Conservation (phyloP, 2,797 vertebrate genomes). For the Muscicapa striata region DNA sequence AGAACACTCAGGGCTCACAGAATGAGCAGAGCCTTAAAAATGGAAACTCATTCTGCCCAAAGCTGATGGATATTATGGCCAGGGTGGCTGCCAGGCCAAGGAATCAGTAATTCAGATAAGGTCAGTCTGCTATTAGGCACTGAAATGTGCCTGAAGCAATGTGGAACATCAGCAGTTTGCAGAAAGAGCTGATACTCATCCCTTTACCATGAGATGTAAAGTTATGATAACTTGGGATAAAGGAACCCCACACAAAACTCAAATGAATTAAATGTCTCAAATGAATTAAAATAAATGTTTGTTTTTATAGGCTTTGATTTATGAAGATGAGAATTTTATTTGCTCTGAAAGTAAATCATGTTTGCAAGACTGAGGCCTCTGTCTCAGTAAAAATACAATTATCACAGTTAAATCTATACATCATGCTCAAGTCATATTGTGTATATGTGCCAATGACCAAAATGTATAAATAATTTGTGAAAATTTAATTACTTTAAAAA, state of each 20-base stretch:
- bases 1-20: background rate
- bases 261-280: background rate
- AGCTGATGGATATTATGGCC: background rate
- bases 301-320: background rate
- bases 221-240: background rate
- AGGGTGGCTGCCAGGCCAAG: background rate
- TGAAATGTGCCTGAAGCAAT: background rate
- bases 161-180: background rate
- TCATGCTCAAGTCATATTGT: background rate
- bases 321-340: background rate
- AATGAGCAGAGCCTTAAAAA: background rate
- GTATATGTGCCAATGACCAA: background rate
- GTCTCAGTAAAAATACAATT: background rate
- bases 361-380: background rate
- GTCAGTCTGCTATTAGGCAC: background rate
- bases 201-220: background rate
- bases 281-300: background rate
- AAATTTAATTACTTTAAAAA: background rate
- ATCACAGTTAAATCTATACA: background rate
- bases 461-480: background rate
- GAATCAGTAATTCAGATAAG: background rate
- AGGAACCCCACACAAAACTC: background rate
- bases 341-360: background rate
- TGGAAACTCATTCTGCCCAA: background rate
- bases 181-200: background rate